Evolutionary conservation across 1,140 invertebrate genomes (phyloP).

Genomic region (Drosophila seguyi): DNA sequence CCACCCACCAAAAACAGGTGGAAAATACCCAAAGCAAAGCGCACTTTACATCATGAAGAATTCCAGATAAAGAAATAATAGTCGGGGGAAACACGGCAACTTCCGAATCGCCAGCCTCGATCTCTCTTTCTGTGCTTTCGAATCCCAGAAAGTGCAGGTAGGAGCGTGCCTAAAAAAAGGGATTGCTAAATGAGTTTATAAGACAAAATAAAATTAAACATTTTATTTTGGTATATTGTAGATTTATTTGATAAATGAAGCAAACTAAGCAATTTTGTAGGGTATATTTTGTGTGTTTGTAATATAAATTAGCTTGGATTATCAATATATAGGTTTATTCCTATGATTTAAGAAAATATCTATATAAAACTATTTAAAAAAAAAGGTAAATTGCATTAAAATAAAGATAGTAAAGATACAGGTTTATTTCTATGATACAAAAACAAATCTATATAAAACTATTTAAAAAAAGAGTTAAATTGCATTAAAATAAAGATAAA

Average conservation of each 20-base stretch:
- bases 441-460: too few species aligned
- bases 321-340: too few species aligned
- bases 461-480: too few species aligned
- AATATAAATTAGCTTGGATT: not conserved
- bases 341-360: too few species aligned
- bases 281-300: not conserved
- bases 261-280: not conserved
- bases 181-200: not conserved
- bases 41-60: conserved; percentile 17
- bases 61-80: conserved; percentile 45
- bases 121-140: conserved; percentile 39
- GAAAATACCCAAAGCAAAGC: not conserved
- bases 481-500: too few species aligned
- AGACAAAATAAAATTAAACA: not conserved
- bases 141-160: conserved; percentile 24
- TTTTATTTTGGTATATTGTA: not conserved
- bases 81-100: conserved; percentile 1
- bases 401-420: too few species aligned
- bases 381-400: too few species aligned
- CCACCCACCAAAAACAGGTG: conserved; percentile 36
- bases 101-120: conserved; percentile 1
- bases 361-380: too few species aligned
- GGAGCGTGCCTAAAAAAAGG: conserved; percentile 4
- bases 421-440: too few species aligned
- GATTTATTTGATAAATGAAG: conserved; percentile 2